Conservation (phyloP, 2,797 vertebrate species). For the Anguilla anguilla region DNA sequence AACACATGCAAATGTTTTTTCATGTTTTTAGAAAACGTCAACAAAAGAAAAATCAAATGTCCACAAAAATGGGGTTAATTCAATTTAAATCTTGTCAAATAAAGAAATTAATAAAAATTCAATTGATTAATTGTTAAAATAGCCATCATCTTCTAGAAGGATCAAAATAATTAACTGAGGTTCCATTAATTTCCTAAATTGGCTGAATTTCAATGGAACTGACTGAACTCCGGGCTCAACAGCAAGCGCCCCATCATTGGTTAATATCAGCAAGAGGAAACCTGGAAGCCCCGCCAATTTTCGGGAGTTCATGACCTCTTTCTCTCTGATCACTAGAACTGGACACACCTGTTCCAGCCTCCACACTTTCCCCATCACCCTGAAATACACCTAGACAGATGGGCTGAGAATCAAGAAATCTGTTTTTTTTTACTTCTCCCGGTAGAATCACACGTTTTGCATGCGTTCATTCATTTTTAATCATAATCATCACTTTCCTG, state of each 20-base stretch:
- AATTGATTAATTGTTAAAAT: background rate
- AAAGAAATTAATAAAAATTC: background rate
- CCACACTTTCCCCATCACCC: background rate
- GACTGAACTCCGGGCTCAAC: background rate
- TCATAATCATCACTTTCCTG: slow-evolving; percentile 34
- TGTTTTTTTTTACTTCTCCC: background rate
- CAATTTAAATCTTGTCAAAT: background rate
- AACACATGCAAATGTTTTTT: no score
- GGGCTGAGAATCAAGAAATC: background rate
- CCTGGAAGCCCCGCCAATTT: background rate
- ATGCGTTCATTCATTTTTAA: slow-evolving; percentile 58
- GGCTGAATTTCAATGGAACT: background rate
- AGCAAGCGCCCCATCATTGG: background rate
- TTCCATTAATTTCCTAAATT: background rate
- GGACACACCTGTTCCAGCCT: background rate
- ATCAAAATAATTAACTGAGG: background rate
- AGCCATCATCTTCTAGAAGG: background rate
- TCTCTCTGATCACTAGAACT: background rate
- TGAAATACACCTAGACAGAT: background rate
- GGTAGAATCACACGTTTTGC: slow-evolving; percentile 27
- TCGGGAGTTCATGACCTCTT: background rate
- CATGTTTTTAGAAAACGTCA: background rate
- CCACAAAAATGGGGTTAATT: background rate
- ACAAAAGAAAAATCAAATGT: background rate
- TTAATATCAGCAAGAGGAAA: background rate